phyloP scores from a whole-genome alignment of 2,797 vertebrate species.

The Sebastes matsubarae region DNA sequence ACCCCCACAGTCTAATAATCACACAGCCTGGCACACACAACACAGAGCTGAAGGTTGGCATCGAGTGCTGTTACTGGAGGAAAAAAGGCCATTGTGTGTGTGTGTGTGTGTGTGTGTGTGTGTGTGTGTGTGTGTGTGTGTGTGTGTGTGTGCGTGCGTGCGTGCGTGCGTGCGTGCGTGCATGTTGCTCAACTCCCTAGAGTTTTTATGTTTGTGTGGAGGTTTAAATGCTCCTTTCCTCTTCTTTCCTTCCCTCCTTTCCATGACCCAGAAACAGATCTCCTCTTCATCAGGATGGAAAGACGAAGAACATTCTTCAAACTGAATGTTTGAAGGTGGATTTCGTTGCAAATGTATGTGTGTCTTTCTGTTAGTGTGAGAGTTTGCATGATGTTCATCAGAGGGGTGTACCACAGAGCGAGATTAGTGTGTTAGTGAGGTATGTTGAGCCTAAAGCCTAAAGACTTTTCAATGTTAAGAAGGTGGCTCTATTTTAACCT shows the following conservation, averaged over 20 bases:
- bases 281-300: background rate
- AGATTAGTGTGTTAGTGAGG: background rate
- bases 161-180: too few species aligned
- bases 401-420: background rate
- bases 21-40: conserved; percentile 5
- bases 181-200: background rate
- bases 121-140: too few species aligned
- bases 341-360: background rate
- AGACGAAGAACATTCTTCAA: background rate
- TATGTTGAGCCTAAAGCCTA: too few species aligned
- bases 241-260: background rate
- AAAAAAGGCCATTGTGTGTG: background rate
- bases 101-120: background rate
- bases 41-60: background rate
- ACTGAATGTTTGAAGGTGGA: background rate
- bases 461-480: too few species aligned
- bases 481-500: too few species aligned
- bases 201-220: background rate
- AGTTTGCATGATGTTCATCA: background rate
- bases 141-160: accelerated
- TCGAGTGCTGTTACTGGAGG: background rate
- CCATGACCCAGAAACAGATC: background rate
- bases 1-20: background rate
- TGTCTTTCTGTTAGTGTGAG: background rate
- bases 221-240: background rate